A percentile compares a stretch with the other conserved stretches of the same genome.
Conservation (phyloP, 2,888 invertebrate genomes). For the Acleris holmiana region DNA sequence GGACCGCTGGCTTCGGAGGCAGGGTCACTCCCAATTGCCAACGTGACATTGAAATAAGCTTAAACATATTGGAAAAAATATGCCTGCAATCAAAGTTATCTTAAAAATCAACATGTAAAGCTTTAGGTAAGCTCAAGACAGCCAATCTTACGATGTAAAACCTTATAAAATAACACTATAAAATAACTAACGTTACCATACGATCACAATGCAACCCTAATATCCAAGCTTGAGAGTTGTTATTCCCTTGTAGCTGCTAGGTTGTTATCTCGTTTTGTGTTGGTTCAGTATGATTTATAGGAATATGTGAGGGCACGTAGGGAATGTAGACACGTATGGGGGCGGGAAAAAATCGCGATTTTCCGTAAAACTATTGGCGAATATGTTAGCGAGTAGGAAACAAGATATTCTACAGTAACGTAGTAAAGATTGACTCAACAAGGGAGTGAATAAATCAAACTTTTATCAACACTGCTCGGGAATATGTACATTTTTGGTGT, state of each 20-base stretch:
- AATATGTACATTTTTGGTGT: too few species aligned
- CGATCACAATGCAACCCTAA: constrained; percentile 15
- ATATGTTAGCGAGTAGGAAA: constrained; percentile 2
- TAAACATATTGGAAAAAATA: too few species aligned
- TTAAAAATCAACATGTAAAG: constrained; percentile 44
- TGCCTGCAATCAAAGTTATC: neutral
- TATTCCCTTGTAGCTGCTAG: constrained; percentile 11
- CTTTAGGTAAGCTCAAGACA: constrained; percentile 43
- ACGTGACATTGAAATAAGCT: too few species aligned
- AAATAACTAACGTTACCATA: neutral
- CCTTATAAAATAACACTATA: constrained; percentile 13
- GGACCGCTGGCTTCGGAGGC: too few species aligned
- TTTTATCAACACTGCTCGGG: too few species aligned
- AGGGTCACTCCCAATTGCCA: too few species aligned
- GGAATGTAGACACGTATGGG: constrained; percentile 52
- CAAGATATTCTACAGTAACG: neutral
- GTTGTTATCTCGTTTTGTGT: constrained; percentile 32
- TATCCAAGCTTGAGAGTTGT: neutral
- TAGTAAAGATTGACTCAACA: too few species aligned
- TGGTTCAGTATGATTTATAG: constrained; percentile 40
- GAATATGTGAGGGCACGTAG: constrained; percentile 49
- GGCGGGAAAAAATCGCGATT: constrained; percentile 62
- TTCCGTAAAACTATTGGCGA: constrained; percentile 47
- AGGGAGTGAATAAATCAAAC: too few species aligned
- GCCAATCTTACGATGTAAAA: constrained; percentile 43